Evolutionary conservation across 2,797 vertebrate genomes (phyloP).

Genomic region (Knipowitschia caucasica): DNA sequence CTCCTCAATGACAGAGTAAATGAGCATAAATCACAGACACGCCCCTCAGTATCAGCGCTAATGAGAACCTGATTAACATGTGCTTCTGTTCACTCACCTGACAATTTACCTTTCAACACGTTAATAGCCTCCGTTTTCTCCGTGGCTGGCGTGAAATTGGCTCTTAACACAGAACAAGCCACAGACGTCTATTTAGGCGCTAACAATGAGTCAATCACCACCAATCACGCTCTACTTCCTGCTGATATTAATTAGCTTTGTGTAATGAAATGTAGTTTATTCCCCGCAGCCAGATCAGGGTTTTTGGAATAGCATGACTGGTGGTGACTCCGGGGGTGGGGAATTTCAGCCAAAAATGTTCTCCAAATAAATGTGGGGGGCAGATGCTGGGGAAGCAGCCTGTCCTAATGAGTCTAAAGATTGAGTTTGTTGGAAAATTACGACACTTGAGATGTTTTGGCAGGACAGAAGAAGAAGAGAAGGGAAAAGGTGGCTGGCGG

Average conservation of each 20-base stretch:
- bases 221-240: slow-evolving; percentile 43
- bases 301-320: slow-evolving; percentile 21
- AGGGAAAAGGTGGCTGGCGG: not conserved
- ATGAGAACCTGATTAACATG: slow-evolving; percentile 53
- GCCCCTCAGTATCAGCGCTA: slow-evolving; percentile 33
- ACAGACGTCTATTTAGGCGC: slow-evolving; percentile 46
- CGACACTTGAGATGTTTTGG: slow-evolving; percentile 34
- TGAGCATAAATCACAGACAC: slow-evolving; percentile 29
- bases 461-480: slow-evolving; percentile 13
- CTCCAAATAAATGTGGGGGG: slow-evolving; percentile 30
- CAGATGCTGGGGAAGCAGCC: slow-evolving; percentile 41
- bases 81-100: slow-evolving; percentile 33
- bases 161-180: slow-evolving; percentile 34
- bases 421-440: slow-evolving; percentile 41
- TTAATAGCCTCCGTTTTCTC: slow-evolving; percentile 36
- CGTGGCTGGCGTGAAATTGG: slow-evolving; percentile 57
- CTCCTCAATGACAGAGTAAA: not conserved
- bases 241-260: slow-evolving; percentile 64
- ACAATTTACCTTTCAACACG: slow-evolving; percentile 38
- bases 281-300: slow-evolving; percentile 25
- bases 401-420: slow-evolving; percentile 49
- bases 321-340: slow-evolving; percentile 24
- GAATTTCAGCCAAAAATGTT: slow-evolving; percentile 27
- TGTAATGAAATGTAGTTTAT: slow-evolving; percentile 51
- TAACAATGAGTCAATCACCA: slow-evolving; percentile 61